Conservation (phyloP, 2,888 invertebrate species). For the Criorhina ranunculi region DNA sequence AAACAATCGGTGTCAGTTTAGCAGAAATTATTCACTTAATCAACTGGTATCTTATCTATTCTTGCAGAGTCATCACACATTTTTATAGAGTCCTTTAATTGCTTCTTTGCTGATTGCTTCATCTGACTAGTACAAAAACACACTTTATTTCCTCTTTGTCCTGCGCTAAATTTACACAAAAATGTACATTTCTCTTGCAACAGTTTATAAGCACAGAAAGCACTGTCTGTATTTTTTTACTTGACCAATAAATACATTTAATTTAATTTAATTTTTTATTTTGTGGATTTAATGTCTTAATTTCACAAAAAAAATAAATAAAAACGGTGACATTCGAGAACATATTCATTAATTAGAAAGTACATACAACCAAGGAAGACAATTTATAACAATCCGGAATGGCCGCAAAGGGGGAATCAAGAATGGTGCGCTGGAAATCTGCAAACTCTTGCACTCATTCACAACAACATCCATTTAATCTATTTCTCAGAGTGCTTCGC, state of each 20-base stretch:
- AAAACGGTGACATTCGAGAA: slow-evolving; percentile 36
- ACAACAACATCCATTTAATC: slow-evolving; percentile 14
- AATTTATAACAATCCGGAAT: slow-evolving; percentile 57
- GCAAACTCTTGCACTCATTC: slow-evolving; percentile 16
- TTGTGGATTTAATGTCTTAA: slow-evolving; percentile 6
- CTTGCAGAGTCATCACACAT: too few relatives aligned
- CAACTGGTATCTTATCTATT: too few relatives aligned
- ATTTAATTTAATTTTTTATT: slow-evolving; percentile 20
- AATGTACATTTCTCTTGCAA: too few relatives aligned
- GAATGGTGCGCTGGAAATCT: slow-evolving; percentile 31
- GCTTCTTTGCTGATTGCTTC: too few relatives aligned
- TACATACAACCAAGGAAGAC: neutral
- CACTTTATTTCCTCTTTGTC: too few relatives aligned
- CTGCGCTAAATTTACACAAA: too few relatives aligned
- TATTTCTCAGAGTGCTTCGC: slow-evolving; percentile 10
- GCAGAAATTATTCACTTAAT: too few relatives aligned
- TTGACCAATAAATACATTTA: neutral
- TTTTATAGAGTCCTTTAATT: too few relatives aligned
- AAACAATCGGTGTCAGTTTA: too few relatives aligned
- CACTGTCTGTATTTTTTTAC: too few relatives aligned
- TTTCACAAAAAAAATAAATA: neutral
- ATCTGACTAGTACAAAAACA: too few relatives aligned
- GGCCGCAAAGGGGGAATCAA: slow-evolving; percentile 30
- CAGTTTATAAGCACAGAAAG: too few relatives aligned
- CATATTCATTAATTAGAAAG: slow-evolving; percentile 56